Percentiles rank a stretch among this genome's conserved stretches.
These are phyloP conservation scores for Oscheius sp. DNA, from an alignment of 1,140 invertebrate species.

Conservation along the genomic window DNA sequence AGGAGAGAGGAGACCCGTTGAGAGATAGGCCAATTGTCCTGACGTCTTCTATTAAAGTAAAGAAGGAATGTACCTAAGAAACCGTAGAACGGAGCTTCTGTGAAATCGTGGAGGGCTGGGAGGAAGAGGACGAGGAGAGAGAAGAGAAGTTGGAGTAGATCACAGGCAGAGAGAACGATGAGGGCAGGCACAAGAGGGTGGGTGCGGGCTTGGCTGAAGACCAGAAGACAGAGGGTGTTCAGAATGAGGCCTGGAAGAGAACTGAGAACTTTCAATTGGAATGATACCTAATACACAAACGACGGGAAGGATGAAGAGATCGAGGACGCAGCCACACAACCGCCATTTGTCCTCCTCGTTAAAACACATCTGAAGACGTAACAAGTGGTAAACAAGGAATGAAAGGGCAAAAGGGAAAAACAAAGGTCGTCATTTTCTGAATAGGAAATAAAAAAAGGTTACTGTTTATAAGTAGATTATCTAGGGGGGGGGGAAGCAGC, in stretches of 20 bases:
- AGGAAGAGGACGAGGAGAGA: conserved; percentile 55
- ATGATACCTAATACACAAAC: conserved; percentile 46
- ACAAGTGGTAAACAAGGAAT: too few relatives aligned
- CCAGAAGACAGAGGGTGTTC: conserved; percentile 25
- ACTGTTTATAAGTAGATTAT: too few relatives aligned
- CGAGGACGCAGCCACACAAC: conserved; percentile 43
- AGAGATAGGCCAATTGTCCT: conserved; percentile 53
- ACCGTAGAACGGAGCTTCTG: conserved; percentile 44
- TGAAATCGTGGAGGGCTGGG: conserved; percentile 56
- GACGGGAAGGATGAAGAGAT: conserved; percentile 51
- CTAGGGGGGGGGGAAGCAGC: too few relatives aligned
- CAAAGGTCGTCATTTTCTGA: too few relatives aligned
- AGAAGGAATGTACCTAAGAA: conserved; percentile 22
- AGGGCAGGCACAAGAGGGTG: conserved; percentile 57
- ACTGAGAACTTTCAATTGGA: conserved; percentile 5
- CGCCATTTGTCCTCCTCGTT: conserved; percentile 44
- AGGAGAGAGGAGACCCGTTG: conserved; percentile 55
- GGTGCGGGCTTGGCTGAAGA: conserved; percentile 25
- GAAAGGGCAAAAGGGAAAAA: too few relatives aligned
- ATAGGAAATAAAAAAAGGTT: too few relatives aligned
- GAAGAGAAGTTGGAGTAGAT: conserved; percentile 53
- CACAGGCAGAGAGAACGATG: conserved; percentile 52
- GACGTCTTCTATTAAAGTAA: neutral
- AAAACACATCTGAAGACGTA: conserved; percentile 32
- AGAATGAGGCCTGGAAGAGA: conserved; percentile 22